These are phyloP conservation scores for Hirundichthys speculiger DNA, from an alignment of 2,113 vertebrate genomes.

Conservation along the genomic window DNA sequence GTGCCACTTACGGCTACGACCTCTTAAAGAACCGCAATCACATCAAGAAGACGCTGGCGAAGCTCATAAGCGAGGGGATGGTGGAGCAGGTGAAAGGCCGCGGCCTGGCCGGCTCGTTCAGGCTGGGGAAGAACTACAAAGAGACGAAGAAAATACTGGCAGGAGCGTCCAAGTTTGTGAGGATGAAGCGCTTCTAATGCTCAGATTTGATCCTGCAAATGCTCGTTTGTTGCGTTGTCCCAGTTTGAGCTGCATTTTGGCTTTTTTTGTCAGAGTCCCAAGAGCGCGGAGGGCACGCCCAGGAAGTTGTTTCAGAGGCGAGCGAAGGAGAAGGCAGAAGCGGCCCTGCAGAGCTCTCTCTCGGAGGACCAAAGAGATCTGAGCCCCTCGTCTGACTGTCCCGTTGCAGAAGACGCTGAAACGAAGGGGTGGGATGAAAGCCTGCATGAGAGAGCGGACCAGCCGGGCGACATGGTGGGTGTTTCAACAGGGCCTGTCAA, in stretches of 20 bases:
- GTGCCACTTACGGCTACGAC: constrained; percentile 88
- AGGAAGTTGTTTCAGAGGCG: constrained; percentile 73
- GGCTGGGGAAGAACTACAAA: constrained; percentile 94
- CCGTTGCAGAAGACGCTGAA: constrained; percentile 13
- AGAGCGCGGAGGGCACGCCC: constrained; percentile 50
- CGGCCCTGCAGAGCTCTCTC: constrained; percentile 53
- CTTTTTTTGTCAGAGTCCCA: constrained; percentile 52
- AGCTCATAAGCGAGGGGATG: constrained; percentile 89
- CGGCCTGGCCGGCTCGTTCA: constrained; percentile 94
- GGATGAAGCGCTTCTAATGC: constrained; percentile 16
- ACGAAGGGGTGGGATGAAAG: constrained; percentile 27
- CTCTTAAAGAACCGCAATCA: constrained; percentile 89
- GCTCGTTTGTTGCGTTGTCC: not conserved
- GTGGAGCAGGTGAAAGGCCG: constrained; percentile 94
- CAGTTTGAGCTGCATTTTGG: constrained; percentile 10
- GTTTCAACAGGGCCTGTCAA: constrained; percentile 4
- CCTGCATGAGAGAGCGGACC: constrained; percentile 17
- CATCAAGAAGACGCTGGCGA: constrained; percentile 89
- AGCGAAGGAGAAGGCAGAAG: constrained; percentile 71
- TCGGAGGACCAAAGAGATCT: constrained; percentile 57
- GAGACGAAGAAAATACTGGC: constrained; percentile 83
- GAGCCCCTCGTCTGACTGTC: constrained; percentile 19
- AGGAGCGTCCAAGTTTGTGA: constrained; percentile 84
- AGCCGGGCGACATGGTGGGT: constrained; percentile 7
- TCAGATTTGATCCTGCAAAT: not conserved